phyloP scores from a whole-genome alignment of 2,797 vertebrate genomes.

The Pseudopleuronectes americanus region DNA sequence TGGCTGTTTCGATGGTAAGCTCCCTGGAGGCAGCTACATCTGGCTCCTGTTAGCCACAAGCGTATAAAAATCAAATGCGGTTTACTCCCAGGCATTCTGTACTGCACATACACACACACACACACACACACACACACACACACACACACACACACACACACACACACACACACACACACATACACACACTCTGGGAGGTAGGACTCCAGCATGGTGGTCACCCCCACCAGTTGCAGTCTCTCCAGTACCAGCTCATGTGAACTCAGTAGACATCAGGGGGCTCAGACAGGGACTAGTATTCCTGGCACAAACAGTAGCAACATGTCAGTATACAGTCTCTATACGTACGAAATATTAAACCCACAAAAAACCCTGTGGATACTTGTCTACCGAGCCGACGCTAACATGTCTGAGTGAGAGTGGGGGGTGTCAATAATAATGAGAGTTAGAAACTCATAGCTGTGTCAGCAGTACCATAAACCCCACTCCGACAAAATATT shows the following conservation, averaged over 20 bases:
- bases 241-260: slow-evolving; percentile 54
- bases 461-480: background rate
- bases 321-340: slow-evolving; percentile 33
- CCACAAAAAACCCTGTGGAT: slow-evolving; percentile 35
- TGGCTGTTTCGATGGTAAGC: slow-evolving; percentile 63
- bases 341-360: slow-evolving; percentile 42
- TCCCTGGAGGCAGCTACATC: slow-evolving; percentile 76
- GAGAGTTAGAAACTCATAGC: background rate
- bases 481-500: background rate
- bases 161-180: slow-evolving; percentile 33
- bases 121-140: slow-evolving; percentile 26
- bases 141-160: slow-evolving; percentile 22
- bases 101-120: slow-evolving; percentile 34
- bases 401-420: slow-evolving; percentile 54
- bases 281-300: slow-evolving; percentile 64
- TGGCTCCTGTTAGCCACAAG: slow-evolving; percentile 82
- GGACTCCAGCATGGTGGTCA: slow-evolving; percentile 76
- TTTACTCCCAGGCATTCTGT: slow-evolving; percentile 67
- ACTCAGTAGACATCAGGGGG: slow-evolving; percentile 63
- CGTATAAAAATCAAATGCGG: slow-evolving; percentile 79
- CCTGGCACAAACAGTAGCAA: slow-evolving; percentile 59
- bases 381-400: slow-evolving; percentile 29
- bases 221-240: slow-evolving; percentile 63
- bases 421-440: slow-evolving; percentile 32
- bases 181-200: slow-evolving; percentile 66